Conservation (phyloP, 2,113 vertebrate species). For the Sceloporus tristichus region DNA sequence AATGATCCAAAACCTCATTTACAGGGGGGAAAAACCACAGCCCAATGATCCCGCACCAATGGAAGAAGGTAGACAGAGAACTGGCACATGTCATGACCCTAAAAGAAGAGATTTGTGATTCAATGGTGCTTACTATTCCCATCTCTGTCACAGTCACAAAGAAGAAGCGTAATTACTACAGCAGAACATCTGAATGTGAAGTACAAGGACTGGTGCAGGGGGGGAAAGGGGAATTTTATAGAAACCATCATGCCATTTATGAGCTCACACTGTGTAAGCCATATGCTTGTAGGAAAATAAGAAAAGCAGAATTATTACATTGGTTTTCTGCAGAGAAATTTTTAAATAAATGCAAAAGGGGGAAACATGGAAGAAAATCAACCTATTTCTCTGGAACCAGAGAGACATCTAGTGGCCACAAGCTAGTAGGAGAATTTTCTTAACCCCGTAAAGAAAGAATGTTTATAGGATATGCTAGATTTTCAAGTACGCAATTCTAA, state of each 20-base stretch:
- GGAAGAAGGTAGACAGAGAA: neutral
- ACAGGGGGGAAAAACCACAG: neutral
- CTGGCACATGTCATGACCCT: conserved; percentile 25
- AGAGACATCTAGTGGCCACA: conserved; percentile 82
- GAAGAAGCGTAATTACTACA: neutral
- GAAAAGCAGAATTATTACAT: conserved; percentile 39
- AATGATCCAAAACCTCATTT: conserved; percentile 50
- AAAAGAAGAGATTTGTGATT: conserved; percentile 28
- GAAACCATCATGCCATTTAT: neutral
- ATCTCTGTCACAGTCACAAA: conserved; percentile 1
- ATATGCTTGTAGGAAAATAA: conserved; percentile 49
- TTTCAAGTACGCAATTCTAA: neutral
- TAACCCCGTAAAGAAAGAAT: neutral
- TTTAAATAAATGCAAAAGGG: conserved; percentile 49
- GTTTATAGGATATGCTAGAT: neutral
- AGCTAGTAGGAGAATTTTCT: conserved; percentile 24
- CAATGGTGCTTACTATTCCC: neutral
- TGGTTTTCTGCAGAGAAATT: conserved; percentile 58
- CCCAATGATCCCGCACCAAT: conserved; percentile 1
- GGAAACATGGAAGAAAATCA: conserved; percentile 58
- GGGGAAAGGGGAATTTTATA: neutral
- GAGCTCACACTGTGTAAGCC: conserved; percentile 16
- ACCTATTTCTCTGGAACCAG: conserved; percentile 65
- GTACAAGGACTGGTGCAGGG: neutral
- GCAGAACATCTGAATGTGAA: conserved; percentile 8